Evolutionary conservation across 2,113 vertebrate species (phyloP), one percentile per base, ranked within the genome.

Genomic region (Rattus rattus): DNA sequence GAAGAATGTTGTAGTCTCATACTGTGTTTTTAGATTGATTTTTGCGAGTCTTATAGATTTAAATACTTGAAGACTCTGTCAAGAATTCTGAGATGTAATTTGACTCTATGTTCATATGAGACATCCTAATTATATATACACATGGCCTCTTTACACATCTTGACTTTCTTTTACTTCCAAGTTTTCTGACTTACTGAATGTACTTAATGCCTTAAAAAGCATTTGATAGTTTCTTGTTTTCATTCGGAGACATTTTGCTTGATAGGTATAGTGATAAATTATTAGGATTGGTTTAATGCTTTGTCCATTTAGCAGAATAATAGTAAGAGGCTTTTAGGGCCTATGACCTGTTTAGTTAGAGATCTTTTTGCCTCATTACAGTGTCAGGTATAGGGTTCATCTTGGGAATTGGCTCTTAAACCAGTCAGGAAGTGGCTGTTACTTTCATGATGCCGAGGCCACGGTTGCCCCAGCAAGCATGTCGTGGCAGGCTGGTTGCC

Each of bases 21-120:
- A 88, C 47, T 92, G 30, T 95, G 75, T 43, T 54, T 94, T 4
- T 69, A 54, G 30, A 76, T 72, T 90, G 89, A 72, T 72, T 95
- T 94, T 91, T 80, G 22, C 36, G 88, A 90, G 88, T 94, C 47
- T 94, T 39, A 92, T 49, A 85, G 33, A 92, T 95, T 96, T 96
- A 88, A 75, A 61, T 89, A 47, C 89, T 95, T 97, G 90, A 93
- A 92, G 19, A 75, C n/a, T 91, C 24, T 88, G 9, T 4, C 20
- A 88, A 61, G 49, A 91, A 91, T 93, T 91, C 83, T 43, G 75
- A 65, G 36, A 61, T 61, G 30, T 89, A 49, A 30, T 65, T 90
- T 93, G 26, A 88, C 19, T 52, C 4, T 81, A 72, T 80, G 13
- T 28, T 95, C 9, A 88, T 67, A 92, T 80, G 43, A 90, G 73